Percentiles rank a stretch among this genome's conserved stretches.
Evolutionary conservation across 1,140 invertebrate species (phyloP).

Genomic region (Pseudomyrmex flavicornis): DNA sequence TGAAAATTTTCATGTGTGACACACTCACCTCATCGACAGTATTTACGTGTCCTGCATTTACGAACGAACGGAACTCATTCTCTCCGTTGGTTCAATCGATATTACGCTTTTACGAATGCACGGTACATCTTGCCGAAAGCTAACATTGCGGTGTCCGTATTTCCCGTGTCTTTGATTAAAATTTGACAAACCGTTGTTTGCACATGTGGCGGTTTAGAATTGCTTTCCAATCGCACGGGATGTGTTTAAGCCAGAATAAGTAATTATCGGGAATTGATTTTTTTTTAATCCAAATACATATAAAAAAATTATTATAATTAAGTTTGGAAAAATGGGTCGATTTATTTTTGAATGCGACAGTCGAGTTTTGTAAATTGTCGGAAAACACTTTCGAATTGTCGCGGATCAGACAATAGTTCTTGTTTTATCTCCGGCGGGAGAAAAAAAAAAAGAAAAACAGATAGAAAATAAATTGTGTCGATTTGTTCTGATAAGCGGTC

Average conservation of each 20-base stretch:
- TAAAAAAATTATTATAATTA: no score
- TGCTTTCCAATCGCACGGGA: no score
- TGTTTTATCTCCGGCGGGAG: neutral
- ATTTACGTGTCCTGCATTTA: slow-evolving; percentile 42
- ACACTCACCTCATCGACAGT: neutral
- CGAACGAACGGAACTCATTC: neutral
- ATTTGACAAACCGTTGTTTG: neutral
- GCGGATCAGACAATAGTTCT: neutral
- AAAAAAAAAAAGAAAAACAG: neutral
- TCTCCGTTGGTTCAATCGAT: slow-evolving; percentile 1
- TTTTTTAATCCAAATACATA: no score
- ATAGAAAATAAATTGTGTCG: slow-evolving; percentile 31
- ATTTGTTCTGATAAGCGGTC: slow-evolving; percentile 40
- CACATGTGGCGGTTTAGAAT: neutral
- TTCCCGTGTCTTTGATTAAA: slow-evolving; percentile 18
- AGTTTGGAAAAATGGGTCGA: neutral
- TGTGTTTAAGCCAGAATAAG: neutral
- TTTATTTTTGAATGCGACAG: slow-evolving; percentile 3
- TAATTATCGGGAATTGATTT: no score
- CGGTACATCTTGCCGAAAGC: neutral
- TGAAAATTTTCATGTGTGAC: slow-evolving; percentile 6
- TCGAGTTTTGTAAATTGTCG: slow-evolving; percentile 23
- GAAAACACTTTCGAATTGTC: slow-evolving; percentile 30
- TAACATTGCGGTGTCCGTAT: slow-evolving; percentile 12
- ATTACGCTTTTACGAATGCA: neutral